These are phyloP conservation scores for Rafetus swinhoei DNA, from an alignment of 2,113 vertebrate genomes.

Conservation along the genomic window DNA sequence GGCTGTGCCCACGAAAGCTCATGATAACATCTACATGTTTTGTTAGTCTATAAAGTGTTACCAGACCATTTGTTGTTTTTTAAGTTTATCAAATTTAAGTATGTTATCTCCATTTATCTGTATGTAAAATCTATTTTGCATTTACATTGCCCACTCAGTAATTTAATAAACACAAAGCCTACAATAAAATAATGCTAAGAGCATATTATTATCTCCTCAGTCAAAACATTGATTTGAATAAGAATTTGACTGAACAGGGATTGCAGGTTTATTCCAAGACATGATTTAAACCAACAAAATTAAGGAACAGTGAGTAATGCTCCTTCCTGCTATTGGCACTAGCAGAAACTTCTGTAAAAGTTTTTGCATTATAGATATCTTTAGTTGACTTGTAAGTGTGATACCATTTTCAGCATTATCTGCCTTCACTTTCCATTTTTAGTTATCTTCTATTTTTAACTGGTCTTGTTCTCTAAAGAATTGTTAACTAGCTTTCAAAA, in stretches of 20 bases:
- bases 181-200: neutral
- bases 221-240: conserved; percentile 19
- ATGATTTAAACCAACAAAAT: conserved; percentile 2
- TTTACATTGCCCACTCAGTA: conserved; percentile 41
- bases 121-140: conserved; percentile 36
- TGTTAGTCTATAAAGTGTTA: too few relatives aligned
- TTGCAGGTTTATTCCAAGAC: neutral
- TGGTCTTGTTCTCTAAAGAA: neutral
- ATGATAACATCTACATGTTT: too few relatives aligned
- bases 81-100: too few relatives aligned
- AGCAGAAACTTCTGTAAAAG: neutral
- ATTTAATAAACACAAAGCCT: conserved; percentile 15
- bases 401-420: neutral
- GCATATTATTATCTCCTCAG: neutral
- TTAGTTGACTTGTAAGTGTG: neutral
- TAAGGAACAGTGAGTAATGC: neutral
- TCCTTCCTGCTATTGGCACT: neutral
- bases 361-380: neutral
- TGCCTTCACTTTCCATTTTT: conserved; percentile 14
- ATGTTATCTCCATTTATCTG: neutral
- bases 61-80: too few relatives aligned
- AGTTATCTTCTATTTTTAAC: conserved; percentile 36
- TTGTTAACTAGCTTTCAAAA: neutral
- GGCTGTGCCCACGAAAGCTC: too few relatives aligned
- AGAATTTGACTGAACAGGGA: neutral